These are phyloP conservation scores for Hormiphora californensis DNA, from an alignment of 37 sponge, comb jelly and placozoan species.

Conservation along the genomic window DNA sequence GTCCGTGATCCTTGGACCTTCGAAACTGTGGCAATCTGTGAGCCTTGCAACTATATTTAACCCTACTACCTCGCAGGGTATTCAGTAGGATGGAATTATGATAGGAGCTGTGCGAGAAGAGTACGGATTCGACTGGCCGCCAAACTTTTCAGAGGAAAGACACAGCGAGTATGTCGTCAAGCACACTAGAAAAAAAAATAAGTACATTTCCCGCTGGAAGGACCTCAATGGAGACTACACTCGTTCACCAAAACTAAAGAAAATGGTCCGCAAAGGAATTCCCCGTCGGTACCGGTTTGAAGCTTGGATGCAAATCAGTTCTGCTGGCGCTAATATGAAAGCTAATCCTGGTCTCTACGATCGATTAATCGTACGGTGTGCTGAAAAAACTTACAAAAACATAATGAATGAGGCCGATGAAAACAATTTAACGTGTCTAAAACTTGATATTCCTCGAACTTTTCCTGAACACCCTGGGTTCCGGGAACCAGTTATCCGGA, in stretches of 20 bases:
- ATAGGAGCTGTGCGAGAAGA: too few species aligned
- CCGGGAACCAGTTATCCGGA: background rate
- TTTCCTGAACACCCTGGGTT: slow-evolving; percentile 9
- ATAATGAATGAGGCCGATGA: background rate
- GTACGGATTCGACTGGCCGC: slow-evolving; percentile 35
- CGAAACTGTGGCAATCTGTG: too few species aligned
- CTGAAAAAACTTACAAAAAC: background rate
- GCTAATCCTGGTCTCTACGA: background rate
- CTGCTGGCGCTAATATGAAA: background rate
- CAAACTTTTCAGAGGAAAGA: background rate
- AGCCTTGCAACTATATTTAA: too few species aligned
- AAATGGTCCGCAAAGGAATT: slow-evolving; percentile 17
- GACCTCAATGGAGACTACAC: background rate
- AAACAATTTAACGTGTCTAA: background rate
- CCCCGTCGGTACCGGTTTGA: background rate
- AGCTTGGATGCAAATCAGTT: background rate
- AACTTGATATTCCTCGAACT: background rate
- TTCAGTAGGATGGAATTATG: too few species aligned
- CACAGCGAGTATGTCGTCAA: background rate
- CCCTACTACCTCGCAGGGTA: too few species aligned
- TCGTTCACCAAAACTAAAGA: background rate
- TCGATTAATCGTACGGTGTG: background rate
- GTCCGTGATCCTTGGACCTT: too few species aligned
- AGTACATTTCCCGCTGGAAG: background rate
- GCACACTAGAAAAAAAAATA: background rate